These are phyloP conservation scores for Orthosia gracilis DNA, from an alignment of 2,888 invertebrate species.

Conservation along the genomic window DNA sequence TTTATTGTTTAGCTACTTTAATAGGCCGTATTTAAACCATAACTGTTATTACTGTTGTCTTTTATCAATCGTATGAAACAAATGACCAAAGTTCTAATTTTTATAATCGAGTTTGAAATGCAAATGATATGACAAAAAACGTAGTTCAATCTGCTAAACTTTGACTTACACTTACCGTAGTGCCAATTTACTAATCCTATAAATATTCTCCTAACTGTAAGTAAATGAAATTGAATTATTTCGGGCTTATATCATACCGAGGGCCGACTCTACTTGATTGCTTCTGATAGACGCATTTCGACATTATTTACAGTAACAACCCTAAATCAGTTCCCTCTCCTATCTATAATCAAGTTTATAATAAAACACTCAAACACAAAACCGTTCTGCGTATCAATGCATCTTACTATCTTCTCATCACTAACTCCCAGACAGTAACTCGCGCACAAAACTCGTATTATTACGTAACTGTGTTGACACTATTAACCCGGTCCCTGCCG, in stretches of 20 bases:
- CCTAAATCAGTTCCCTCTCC: neutral
- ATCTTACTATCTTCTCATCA: neutral
- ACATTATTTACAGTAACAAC: neutral
- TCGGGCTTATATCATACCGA: too few relatives aligned
- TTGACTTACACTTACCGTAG: too few relatives aligned
- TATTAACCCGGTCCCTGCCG: slow-evolving; percentile 41
- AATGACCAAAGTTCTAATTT: too few relatives aligned
- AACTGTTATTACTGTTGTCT: neutral
- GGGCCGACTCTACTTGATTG: neutral
- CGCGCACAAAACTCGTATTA: slow-evolving; percentile 41
- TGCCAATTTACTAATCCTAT: too few relatives aligned
- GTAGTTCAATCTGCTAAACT: too few relatives aligned
- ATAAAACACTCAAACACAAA: neutral
- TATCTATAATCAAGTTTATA: neutral
- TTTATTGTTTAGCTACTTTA: neutral
- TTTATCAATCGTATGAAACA: neutral
- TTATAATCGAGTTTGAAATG: neutral
- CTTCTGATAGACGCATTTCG: neutral
- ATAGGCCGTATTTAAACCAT: neutral
- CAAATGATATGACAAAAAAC: neutral
- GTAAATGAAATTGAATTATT: too few relatives aligned
- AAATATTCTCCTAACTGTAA: too few relatives aligned
- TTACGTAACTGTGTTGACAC: slow-evolving; percentile 57
- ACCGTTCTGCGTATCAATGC: neutral
- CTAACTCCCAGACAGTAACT: neutral